Evolutionary conservation across 2,797 vertebrate species (phyloP).

Genomic region (Parauchenoglanis punctatus): DNA sequence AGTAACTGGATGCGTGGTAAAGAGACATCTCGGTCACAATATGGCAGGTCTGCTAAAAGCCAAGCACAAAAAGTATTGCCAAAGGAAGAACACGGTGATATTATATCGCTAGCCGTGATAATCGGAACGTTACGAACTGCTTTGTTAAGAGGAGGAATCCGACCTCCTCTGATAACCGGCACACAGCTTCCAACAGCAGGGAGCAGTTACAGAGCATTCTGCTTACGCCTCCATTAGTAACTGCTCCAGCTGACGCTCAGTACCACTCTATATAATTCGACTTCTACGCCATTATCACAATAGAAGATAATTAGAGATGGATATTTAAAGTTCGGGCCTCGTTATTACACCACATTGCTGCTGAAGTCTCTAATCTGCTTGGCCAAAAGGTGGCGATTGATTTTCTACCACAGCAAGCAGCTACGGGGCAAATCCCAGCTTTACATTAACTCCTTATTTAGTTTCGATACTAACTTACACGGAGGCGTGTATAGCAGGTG

Average conservation of each 20-base stretch:
- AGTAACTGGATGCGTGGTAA: background rate
- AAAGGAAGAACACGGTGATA: background rate
- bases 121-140: background rate
- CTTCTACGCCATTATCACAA: background rate
- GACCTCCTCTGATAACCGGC: background rate
- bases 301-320: background rate
- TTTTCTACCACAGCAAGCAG: background rate
- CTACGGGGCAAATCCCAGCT: background rate
- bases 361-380: background rate
- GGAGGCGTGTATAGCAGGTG: no score
- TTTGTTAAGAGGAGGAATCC: background rate
- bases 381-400: background rate
- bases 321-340: background rate
- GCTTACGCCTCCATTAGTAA: background rate
- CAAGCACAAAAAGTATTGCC: background rate
- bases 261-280: background rate
- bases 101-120: background rate
- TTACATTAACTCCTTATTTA: background rate
- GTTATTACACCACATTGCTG: background rate
- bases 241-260: slow-evolving; percentile 13
- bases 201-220: background rate
- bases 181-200: background rate
- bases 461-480: background rate
- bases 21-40: background rate
- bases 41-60: background rate